A percentile compares a stretch with the other conserved stretches of the same genome.
phyloP scores from a whole-genome alignment of 2,888 invertebrate genomes.

The Hoplodrina ambigua region DNA sequence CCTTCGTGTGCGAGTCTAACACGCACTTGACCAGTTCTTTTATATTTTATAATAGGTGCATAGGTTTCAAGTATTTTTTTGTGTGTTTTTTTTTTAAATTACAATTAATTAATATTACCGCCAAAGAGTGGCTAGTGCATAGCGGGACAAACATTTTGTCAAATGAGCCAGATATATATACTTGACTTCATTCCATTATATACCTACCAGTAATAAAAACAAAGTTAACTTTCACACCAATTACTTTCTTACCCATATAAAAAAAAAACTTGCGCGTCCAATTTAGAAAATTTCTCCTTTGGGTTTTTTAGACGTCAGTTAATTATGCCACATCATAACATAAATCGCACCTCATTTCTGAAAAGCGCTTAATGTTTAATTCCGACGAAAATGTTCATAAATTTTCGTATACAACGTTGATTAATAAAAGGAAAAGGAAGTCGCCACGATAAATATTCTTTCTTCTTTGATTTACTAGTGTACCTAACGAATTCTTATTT shows the following conservation, averaged over 20 bases:
- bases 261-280: not conserved
- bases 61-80: too few relatives aligned
- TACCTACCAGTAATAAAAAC: not conserved
- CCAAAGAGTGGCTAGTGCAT: too few relatives aligned
- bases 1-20: too few relatives aligned
- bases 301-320: not conserved
- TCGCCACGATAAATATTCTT: slow-evolving; percentile 39
- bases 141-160: too few relatives aligned
- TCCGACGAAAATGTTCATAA: slow-evolving; percentile 36
- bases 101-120: too few relatives aligned
- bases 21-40: too few relatives aligned
- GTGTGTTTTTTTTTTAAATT: too few relatives aligned
- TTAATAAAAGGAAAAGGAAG: slow-evolving; percentile 54
- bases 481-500: slow-evolving; percentile 2
- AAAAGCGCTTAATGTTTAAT: slow-evolving; percentile 43
- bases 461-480: slow-evolving; percentile 31
- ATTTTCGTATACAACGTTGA: slow-evolving; percentile 48
- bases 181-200: too few relatives aligned
- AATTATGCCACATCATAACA: slow-evolving; percentile 32
- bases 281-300: not conserved
- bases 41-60: too few relatives aligned
- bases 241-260: not conserved
- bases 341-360: slow-evolving; percentile 37
- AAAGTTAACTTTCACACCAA: not conserved
- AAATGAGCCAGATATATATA: not conserved